phyloP scores from a whole-genome alignment of 2,888 invertebrate species.

The Petrolisthes manimaculis region DNA sequence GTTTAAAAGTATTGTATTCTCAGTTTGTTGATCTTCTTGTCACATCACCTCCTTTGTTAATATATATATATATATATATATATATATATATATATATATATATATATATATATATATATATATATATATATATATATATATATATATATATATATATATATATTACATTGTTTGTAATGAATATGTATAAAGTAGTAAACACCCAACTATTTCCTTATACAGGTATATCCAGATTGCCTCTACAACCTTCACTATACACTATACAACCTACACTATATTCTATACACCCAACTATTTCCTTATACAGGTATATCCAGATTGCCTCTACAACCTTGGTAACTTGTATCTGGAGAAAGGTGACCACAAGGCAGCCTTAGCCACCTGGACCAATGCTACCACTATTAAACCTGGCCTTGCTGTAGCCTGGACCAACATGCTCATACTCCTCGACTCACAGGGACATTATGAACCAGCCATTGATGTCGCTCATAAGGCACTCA shows the following conservation, averaged over 20 bases:
- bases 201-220: conserved; percentile 66
- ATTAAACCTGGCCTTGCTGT: conserved; percentile 83
- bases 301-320: conserved; percentile 85
- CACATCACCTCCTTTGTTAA: too few species aligned
- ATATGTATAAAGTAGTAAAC: too few species aligned
- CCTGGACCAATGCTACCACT: conserved; percentile 86
- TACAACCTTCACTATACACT: conserved; percentile 74
- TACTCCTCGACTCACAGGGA: conserved; percentile 84
- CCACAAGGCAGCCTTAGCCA: conserved; percentile 80
- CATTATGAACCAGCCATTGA: conserved; percentile 79
- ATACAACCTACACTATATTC: too few species aligned
- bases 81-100: too few species aligned
- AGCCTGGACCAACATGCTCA: conserved; percentile 93
- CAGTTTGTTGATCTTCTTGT: too few species aligned
- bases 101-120: too few species aligned
- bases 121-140: too few species aligned
- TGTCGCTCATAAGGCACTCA: conserved; percentile 79
- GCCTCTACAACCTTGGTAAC: conserved; percentile 94
- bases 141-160: too few species aligned
- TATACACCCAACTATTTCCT: neutral
- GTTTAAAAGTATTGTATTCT: neutral
- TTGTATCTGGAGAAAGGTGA: conserved; percentile 85
- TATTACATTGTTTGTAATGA: too few species aligned
- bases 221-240: conserved; percentile 89
- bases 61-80: too few species aligned